Percentiles rank a stretch among this genome's conserved stretches.
phyloP scores from a whole-genome alignment of 2,888 invertebrate genomes.

The Cerastoderma edule region DNA sequence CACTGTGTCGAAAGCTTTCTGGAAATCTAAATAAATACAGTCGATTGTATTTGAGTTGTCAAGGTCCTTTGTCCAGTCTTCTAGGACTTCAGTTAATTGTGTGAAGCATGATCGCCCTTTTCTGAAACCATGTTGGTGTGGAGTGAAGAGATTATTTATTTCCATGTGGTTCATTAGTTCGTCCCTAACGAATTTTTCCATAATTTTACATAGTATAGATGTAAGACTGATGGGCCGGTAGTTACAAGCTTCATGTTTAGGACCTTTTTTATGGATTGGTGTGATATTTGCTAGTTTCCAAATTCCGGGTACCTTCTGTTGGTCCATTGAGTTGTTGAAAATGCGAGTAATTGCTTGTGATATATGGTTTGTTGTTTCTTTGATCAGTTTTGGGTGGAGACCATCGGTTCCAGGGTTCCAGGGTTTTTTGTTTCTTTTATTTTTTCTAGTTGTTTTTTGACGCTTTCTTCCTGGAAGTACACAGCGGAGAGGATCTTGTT shows the following conservation, averaged over 20 bases:
- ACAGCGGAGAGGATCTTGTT: background rate
- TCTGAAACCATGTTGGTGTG: constrained; percentile 23
- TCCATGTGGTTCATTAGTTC: constrained; percentile 12
- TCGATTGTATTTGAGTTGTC: background rate
- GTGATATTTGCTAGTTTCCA: constrained; percentile 8
- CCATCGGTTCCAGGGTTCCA: background rate
- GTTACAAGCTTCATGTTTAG: background rate
- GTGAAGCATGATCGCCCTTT: background rate
- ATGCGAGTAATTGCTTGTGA: background rate
- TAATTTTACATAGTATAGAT: background rate
- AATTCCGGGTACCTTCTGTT: background rate
- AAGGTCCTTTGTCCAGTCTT: constrained; percentile 13
- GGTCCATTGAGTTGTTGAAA: constrained; percentile 14
- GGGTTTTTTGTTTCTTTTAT: background rate
- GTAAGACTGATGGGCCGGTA: constrained; percentile 18
- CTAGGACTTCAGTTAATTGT: constrained; percentile 4
- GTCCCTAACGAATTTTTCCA: constrained; percentile 11
- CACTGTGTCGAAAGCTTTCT: no score
- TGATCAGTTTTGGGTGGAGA: background rate
- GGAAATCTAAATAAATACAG: constrained; percentile 20
- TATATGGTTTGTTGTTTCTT: background rate
- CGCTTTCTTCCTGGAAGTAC: background rate
- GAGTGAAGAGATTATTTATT: constrained; percentile 12
- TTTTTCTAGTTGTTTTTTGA: background rate
- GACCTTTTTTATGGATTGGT: constrained; percentile 4